Conservation (phyloP, 2,888 invertebrate species). For the Lamellibrachia columna region DNA sequence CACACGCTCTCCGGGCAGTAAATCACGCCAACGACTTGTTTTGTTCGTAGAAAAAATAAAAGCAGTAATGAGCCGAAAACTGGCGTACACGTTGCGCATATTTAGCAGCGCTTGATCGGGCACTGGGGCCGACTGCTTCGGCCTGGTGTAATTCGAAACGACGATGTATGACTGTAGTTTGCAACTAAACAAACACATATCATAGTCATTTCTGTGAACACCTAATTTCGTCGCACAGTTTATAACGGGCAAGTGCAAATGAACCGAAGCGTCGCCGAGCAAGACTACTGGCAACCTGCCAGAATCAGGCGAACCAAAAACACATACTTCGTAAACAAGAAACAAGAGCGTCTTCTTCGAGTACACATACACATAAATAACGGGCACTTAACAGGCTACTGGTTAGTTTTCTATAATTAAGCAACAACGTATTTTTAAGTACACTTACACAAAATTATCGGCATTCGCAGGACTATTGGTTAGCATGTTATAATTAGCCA, state of each 20-base stretch:
- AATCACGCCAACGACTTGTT: neutral
- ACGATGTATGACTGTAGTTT: neutral
- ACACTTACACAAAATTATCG: too few species aligned
- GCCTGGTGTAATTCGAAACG: neutral
- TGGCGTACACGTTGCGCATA: neutral
- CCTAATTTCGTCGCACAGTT: neutral
- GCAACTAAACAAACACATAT: constrained; percentile 3
- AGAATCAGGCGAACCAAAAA: neutral
- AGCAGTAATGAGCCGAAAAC: neutral
- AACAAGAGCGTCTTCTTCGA: neutral
- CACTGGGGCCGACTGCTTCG: neutral
- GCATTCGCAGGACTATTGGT: too few species aligned
- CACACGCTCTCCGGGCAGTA: neutral
- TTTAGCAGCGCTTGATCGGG: neutral
- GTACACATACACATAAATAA: neutral
- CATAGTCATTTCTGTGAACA: neutral
- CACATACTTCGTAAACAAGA: neutral
- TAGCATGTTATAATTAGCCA: too few species aligned
- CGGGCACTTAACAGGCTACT: neutral
- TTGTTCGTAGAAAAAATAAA: neutral
- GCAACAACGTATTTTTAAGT: neutral
- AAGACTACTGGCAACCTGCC: neutral
- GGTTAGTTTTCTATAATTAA: neutral
- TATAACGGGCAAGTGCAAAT: neutral
- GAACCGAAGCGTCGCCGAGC: neutral